Percentiles rank a stretch among this genome's conserved stretches.
These are phyloP conservation scores for Pentalonia nigronervosa DNA, from an alignment of 1,140 invertebrate species.

Conservation along the genomic window DNA sequence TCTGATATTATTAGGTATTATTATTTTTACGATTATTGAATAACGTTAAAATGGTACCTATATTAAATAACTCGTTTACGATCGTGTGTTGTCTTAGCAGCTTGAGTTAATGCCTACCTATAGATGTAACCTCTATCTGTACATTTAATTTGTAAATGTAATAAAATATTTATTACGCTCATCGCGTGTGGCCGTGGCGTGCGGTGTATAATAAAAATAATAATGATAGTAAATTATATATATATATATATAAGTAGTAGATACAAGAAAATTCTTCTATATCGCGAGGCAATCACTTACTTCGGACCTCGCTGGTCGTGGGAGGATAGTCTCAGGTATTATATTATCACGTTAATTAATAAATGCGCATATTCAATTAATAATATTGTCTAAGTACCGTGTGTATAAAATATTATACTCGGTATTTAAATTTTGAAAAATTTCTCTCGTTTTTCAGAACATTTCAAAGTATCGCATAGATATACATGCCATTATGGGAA, in stretches of 20 bases:
- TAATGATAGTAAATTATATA: neutral
- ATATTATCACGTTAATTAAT: neutral
- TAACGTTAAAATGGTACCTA: neutral
- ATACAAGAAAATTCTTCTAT: neutral
- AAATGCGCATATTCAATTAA: neutral
- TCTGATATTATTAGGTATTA: neutral
- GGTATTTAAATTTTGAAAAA: too few species aligned
- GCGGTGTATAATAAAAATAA: slow-evolving; percentile 5
- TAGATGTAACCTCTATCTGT: neutral
- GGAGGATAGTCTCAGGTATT: neutral
- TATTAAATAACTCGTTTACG: slow-evolving; percentile 2
- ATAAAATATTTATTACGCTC: neutral
- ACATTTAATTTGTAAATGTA: neutral
- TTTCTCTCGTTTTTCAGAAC: too few species aligned
- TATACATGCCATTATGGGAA: too few species aligned
- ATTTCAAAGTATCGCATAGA: too few species aligned
- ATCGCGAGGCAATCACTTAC: neutral
- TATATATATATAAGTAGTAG: neutral
- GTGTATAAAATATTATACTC: too few species aligned
- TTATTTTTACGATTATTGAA: slow-evolving; percentile 19
- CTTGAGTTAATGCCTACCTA: neutral
- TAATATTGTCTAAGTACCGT: neutral
- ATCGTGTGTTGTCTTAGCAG: neutral
- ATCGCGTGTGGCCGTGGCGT: neutral
- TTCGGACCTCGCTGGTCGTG: neutral